phyloP scores from a whole-genome alignment of 2,113 vertebrate species.

The Sinocyclocheilus maitianheensis region DNA sequence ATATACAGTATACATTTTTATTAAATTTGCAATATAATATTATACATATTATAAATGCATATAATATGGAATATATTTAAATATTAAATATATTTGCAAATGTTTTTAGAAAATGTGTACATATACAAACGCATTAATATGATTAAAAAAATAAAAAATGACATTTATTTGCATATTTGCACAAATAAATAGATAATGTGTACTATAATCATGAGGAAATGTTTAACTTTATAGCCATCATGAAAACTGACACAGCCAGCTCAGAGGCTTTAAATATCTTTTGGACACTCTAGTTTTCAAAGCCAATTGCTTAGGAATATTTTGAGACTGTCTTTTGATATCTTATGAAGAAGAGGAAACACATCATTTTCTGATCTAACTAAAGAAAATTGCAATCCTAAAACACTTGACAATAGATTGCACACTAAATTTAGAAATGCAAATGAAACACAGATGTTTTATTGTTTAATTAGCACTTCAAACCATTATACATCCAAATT shows the following conservation, averaged over 20 bases:
- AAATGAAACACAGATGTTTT: not conserved
- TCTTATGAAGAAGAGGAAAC: not conserved
- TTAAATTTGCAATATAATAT: no score
- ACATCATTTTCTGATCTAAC: not conserved
- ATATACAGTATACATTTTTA: no score
- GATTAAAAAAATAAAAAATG: no score
- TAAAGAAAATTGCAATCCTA: not conserved
- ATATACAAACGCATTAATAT: no score
- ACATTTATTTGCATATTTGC: no score
- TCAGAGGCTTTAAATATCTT: slow-evolving; percentile 7
- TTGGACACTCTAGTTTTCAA: not conserved
- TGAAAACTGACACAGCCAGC: not conserved
- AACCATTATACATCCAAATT: not conserved
- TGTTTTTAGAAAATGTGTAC: no score
- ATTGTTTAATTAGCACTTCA: not conserved
- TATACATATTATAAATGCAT: no score
- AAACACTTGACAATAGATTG: not conserved
- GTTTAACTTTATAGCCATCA: not conserved
- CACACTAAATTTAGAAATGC: not conserved
- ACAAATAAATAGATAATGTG: no score
- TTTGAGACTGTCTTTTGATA: not conserved
- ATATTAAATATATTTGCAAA: no score
- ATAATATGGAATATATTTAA: no score
- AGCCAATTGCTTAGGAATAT: not conserved
- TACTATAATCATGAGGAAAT: not conserved